Percentiles rank a stretch among this genome's conserved stretches.
phyloP scores from a whole-genome alignment of 2,888 invertebrate genomes.

The Achlya flavicornis region DNA sequence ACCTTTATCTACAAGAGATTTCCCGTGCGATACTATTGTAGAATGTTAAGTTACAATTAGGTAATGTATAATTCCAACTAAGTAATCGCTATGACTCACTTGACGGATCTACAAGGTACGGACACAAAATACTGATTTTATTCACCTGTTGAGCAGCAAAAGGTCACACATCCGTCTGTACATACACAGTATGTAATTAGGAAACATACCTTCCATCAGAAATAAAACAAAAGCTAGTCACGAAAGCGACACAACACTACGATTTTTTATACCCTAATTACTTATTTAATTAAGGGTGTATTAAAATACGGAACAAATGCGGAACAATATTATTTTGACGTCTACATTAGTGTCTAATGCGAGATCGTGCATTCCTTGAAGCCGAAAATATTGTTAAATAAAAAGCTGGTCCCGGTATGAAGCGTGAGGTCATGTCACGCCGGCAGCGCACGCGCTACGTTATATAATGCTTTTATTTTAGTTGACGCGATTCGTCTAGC shows the following conservation, averaged over 20 bases:
- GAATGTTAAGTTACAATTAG: constrained; percentile 8
- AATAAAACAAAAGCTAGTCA: constrained; percentile 1
- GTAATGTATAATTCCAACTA: constrained; percentile 8
- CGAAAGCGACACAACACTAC: constrained; percentile 5
- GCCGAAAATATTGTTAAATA: constrained; percentile 15
- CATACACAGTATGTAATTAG: constrained; percentile 10
- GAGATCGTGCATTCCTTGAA: constrained; percentile 14
- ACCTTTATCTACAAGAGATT: not conserved
- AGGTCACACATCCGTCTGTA: constrained; percentile 11
- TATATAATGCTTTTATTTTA: constrained; percentile 55
- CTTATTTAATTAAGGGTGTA: not conserved
- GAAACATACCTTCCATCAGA: not conserved
- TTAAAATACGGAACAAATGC: constrained; percentile 8
- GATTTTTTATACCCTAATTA: constrained; percentile 1
- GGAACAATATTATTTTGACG: constrained; percentile 10
- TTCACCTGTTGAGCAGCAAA: not conserved
- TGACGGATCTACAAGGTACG: constrained; percentile 4
- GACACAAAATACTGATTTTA: constrained; percentile 1
- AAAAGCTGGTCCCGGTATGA: not conserved
- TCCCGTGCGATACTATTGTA: not conserved
- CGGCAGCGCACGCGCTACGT: constrained; percentile 18
- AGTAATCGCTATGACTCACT: constrained; percentile 12
- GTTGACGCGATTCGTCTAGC: constrained; percentile 51
- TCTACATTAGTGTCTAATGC: constrained; percentile 9
- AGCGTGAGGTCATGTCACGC: constrained; percentile 51